phyloP scores from a whole-genome alignment of 2,113 vertebrate genomes.

The Rhea pennata region DNA sequence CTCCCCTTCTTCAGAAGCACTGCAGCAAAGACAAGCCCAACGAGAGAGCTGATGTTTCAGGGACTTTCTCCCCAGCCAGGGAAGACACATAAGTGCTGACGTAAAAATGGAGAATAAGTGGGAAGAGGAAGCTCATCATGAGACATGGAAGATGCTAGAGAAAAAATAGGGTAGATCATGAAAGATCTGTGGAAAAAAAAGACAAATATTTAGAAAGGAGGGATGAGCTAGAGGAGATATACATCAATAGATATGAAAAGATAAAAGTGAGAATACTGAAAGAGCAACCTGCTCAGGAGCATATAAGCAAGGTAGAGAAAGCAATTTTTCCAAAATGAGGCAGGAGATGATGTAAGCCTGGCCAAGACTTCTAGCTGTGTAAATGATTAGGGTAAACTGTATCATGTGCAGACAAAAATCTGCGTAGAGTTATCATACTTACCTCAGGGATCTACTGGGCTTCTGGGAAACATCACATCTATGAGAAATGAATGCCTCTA shows the following conservation, averaged over 20 bases:
- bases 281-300: background rate
- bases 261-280: background rate
- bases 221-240: background rate
- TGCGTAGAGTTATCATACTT: background rate
- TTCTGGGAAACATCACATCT: background rate
- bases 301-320: background rate
- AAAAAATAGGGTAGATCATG: background rate
- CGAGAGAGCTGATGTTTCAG: background rate
- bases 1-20: background rate
- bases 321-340: background rate
- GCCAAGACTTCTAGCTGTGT: background rate
- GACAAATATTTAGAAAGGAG: background rate
- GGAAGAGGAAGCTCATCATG: background rate
- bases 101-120: background rate
- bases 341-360: background rate
- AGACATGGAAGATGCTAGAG: background rate
- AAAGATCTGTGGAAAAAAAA: background rate
- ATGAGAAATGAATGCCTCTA: background rate
- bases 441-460: background rate
- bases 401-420: background rate
- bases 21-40: background rate
- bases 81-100: background rate
- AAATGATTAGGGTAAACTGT: background rate
- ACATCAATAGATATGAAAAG: background rate
- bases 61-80: background rate